Percentiles rank a stretch among this genome's conserved stretches.
Evolutionary conservation across 2,113 vertebrate genomes (phyloP).

Genomic region (Falco punctatus): DNA sequence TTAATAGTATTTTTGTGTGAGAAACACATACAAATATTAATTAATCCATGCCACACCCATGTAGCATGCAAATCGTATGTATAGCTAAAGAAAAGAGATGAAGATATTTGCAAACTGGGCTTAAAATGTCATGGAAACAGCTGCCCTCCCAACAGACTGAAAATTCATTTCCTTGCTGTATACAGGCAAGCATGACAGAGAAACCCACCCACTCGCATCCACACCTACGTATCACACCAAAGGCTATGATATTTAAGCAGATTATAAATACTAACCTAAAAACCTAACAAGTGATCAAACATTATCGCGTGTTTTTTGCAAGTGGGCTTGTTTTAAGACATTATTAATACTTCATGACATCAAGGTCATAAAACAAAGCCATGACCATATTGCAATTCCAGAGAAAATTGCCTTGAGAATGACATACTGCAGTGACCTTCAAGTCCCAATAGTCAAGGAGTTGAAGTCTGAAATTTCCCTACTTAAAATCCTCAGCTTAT

Average conservation of each 20-base stretch:
- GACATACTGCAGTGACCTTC: slow-evolving; percentile 13
- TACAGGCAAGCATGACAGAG: background rate
- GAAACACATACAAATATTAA: background rate
- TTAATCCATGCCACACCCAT: background rate
- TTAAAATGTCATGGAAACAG: slow-evolving; percentile 14
- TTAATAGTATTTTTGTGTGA: background rate
- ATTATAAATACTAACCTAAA: background rate
- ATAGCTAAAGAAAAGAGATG: background rate
- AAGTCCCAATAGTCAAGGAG: background rate
- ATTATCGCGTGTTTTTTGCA: background rate
- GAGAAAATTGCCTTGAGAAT: background rate
- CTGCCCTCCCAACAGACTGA: background rate
- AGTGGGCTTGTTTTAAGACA: background rate
- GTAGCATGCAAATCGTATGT: background rate
- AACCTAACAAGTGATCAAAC: background rate
- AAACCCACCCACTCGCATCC: background rate
- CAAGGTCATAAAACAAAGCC: background rate
- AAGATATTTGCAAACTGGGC: background rate
- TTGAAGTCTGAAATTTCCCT: background rate
- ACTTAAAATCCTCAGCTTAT: background rate
- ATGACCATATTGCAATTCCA: background rate
- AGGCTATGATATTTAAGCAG: background rate
- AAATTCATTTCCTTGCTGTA: background rate
- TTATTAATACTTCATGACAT: background rate
- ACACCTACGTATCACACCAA: background rate